A percentile compares a stretch with the other conserved stretches of the same genome.
Conservation (phyloP, 2,113 vertebrate genomes). For the Pelecanus crispus region DNA sequence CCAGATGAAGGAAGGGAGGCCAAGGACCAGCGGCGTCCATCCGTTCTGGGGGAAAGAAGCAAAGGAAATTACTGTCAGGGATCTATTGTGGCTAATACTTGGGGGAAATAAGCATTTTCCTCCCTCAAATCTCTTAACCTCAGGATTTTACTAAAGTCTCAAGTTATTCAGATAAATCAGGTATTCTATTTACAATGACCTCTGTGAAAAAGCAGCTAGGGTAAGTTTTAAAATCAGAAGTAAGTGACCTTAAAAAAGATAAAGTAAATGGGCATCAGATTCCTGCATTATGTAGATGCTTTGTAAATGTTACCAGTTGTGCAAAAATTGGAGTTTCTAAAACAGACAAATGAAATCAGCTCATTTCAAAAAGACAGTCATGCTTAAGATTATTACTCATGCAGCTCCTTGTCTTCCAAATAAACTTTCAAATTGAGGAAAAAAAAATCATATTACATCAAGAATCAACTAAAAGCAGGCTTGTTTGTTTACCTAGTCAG, state of each 20-base stretch:
- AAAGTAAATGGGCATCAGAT: not conserved
- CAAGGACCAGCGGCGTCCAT: slow-evolving; percentile 96
- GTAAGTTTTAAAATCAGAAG: not conserved
- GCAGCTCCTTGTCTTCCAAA: not conserved
- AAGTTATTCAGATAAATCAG: not conserved
- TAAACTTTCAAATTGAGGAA: not conserved
- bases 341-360: not conserved
- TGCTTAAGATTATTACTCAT: not conserved
- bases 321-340: not conserved
- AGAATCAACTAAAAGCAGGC: not conserved
- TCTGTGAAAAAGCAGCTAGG: not conserved
- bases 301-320: not conserved
- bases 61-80: not conserved
- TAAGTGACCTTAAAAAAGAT: not conserved
- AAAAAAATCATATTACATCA: not conserved
- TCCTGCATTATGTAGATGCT: not conserved
- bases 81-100: not conserved
- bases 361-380: not conserved
- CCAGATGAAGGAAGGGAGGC: slow-evolving; percentile 95
- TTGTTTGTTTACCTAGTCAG: not conserved
- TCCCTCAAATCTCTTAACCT: not conserved
- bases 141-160: not conserved
- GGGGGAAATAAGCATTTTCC: not conserved
- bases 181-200: not conserved
- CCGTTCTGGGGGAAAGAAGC: slow-evolving; percentile 76